phyloP scores from a whole-genome alignment of 2,797 vertebrate species.

The Etheostoma nigrum region DNA sequence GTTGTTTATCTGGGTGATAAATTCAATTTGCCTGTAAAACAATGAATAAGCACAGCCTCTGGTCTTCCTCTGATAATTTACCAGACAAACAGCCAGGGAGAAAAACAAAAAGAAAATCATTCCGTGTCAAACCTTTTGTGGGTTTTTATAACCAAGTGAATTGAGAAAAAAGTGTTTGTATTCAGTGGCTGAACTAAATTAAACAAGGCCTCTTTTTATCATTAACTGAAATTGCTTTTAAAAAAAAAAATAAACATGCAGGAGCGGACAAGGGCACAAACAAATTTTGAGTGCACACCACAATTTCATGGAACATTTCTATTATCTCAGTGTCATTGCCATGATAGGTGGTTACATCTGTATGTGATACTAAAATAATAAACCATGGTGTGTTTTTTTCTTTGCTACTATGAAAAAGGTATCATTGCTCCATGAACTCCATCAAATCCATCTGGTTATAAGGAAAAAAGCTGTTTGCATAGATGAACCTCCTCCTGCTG shows the following conservation, averaged over 20 bases:
- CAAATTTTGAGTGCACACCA: slow-evolving; percentile 6
- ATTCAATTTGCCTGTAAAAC: slow-evolving; percentile 55
- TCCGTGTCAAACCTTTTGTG: slow-evolving; percentile 17
- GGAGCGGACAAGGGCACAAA: slow-evolving; percentile 18
- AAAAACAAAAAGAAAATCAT: slow-evolving; percentile 1
- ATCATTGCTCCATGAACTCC: slow-evolving; percentile 52
- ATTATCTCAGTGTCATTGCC: slow-evolving; percentile 42
- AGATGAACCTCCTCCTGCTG: slow-evolving; percentile 54
- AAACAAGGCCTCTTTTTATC: slow-evolving; percentile 13
- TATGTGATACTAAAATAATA: slow-evolving; percentile 35
- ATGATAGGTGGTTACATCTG: slow-evolving; percentile 35
- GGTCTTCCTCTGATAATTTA: slow-evolving; percentile 29
- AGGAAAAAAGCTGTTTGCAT: slow-evolving; percentile 39
- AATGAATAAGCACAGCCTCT: slow-evolving; percentile 38
- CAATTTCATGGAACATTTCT: slow-evolving; percentile 43
- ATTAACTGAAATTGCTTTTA: slow-evolving; percentile 26
- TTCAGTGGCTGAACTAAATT: slow-evolving; percentile 4
- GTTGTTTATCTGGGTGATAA: slow-evolving; percentile 49
- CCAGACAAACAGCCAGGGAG: slow-evolving; percentile 18
- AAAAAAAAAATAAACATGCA: slow-evolving; percentile 14
- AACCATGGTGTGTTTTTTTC: slow-evolving; percentile 8
- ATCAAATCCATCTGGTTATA: slow-evolving; percentile 52
- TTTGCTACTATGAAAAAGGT: slow-evolving; percentile 45
- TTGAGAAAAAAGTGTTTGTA: not conserved
- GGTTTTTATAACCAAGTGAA: not conserved